Base-by-base conservation (phyloP, 2,113 vertebrate species). In the Microcebus tavaratra region DNA sequence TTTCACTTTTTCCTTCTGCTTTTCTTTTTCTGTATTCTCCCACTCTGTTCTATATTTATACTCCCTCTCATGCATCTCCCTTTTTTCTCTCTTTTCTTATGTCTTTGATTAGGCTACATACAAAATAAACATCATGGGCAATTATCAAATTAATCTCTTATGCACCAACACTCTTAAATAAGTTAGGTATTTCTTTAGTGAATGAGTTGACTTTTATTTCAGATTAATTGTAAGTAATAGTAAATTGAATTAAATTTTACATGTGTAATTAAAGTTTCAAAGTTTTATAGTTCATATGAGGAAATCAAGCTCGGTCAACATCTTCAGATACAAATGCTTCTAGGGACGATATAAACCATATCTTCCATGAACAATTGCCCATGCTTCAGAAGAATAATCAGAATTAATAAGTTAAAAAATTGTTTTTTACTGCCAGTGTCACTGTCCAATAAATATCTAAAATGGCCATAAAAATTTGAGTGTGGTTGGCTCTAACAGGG, bases 401-500 rank as follows among this genome's bases (percentile, higher is more conserved):
- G 87, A 96, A 95, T 96, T 97, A 98, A 96, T 97, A 94, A 90
- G 72, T 93, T 94, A 87, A 93, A 84, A 97, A 93, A 95, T 95
- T 94, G 68, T 39, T 96, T 48, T 97, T 95, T 94, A 94, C 87
- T 97, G 57, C 68, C 84, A 96, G 70, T 90, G 95, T 93, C 81
- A 96, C 45, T 93, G 45, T 36, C 89, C 87, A 95, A 96, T 95
- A 96, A 88, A 93, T 92, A 92, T 92, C 65, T 90, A 78, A 93
- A 95, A 87, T 73, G 83, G 48, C 55, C 87, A 95, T 97, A 96
- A 95, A 96, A 95, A 89, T 95, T 97, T 97, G 42, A 96, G n/a
- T 68, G 25, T 92, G 34, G 57, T 94, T 92, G 90, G 57, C 65
- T 96, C 57, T 79, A 45, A 93, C 50, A 36, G n/a, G 92, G 73